These are phyloP conservation scores for Caenorhabditis sp. DNA, from an alignment of 2,888 invertebrate species.

Conservation along the genomic window DNA sequence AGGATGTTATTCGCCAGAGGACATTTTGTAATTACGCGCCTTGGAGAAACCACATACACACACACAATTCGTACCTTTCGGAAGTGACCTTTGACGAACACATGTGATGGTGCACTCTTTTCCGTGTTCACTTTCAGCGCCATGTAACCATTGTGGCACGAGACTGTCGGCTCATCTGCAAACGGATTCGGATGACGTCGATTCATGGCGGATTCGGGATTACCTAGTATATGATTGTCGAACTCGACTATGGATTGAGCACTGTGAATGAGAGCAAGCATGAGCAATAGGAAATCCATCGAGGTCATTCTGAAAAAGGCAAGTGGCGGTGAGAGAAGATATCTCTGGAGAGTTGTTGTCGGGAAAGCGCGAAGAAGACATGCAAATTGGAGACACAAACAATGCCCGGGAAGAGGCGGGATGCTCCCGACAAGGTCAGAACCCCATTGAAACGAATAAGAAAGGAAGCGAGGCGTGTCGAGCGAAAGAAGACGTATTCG, in stretches of 20 bases:
- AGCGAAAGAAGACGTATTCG: slow-evolving; percentile 28
- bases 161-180: slow-evolving; percentile 70
- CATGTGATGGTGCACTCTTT: slow-evolving; percentile 69
- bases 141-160: slow-evolving; percentile 66
- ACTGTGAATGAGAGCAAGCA: slow-evolving; percentile 33
- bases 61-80: slow-evolving; percentile 57
- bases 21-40: slow-evolving; percentile 40
- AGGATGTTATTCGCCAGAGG: slow-evolving; percentile 21
- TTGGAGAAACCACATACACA: slow-evolving; percentile 11
- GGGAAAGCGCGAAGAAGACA: slow-evolving; percentile 34
- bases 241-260: slow-evolving; percentile 39
- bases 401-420: slow-evolving; percentile 29
- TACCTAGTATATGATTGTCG: slow-evolving; percentile 48
- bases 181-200: too few relatives aligned
- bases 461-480: slow-evolving; percentile 54
- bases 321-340: slow-evolving; percentile 1
- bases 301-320: slow-evolving; percentile 32
- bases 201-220: background rate
- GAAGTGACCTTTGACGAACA: slow-evolving; percentile 76
- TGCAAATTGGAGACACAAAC: slow-evolving; percentile 54
- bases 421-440: slow-evolving; percentile 40
- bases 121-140: slow-evolving; percentile 67
- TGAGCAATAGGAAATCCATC: slow-evolving; percentile 40
- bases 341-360: background rate
- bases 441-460: slow-evolving; percentile 49